A percentile compares a stretch with the other conserved stretches of the same genome.
These are phyloP conservation scores for Pristionchus arcanus DNA, from an alignment of 2,888 invertebrate species.

Conservation along the genomic window DNA sequence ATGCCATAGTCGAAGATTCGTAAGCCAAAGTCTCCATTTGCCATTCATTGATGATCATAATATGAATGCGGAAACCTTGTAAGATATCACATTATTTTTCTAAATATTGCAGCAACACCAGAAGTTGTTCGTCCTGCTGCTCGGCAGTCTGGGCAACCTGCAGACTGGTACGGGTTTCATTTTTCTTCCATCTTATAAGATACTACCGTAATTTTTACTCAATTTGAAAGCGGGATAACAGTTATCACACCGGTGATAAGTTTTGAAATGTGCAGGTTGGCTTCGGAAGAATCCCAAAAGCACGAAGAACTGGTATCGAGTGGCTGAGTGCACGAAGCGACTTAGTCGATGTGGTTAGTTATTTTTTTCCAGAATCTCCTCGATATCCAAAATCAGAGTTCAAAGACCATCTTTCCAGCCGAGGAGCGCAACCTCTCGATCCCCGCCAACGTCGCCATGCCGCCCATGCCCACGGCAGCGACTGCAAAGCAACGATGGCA, in stretches of 20 bases:
- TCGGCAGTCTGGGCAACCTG: conserved; percentile 70
- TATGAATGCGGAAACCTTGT: too few species aligned
- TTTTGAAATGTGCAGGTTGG: conserved; percentile 82
- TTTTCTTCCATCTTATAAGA: neutral
- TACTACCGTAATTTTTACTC: neutral
- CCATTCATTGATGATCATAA: too few species aligned
- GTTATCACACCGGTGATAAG: conserved; percentile 81
- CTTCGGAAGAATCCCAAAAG: conserved; percentile 59
- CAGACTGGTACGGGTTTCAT: conserved; percentile 79
- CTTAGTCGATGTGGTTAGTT: conserved; percentile 69
- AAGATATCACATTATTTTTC: too few species aligned
- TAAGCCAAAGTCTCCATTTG: too few species aligned
- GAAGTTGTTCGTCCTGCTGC: conserved; percentile 72
- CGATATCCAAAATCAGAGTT: neutral
- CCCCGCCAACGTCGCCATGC: conserved; percentile 67
- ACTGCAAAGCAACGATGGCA: conserved; percentile 71
- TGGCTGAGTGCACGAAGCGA: conserved; percentile 76
- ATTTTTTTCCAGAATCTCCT: neutral
- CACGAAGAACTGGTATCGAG: conserved; percentile 76
- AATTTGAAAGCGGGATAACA: neutral
- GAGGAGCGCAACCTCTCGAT: conserved; percentile 74
- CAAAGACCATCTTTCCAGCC: conserved; percentile 60
- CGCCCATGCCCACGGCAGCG: conserved; percentile 59
- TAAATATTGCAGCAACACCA: conserved; percentile 71
- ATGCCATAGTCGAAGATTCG: too few species aligned